Base-by-base conservation (phyloP, 2,113 vertebrate species). In the Indicator indicator region DNA sequence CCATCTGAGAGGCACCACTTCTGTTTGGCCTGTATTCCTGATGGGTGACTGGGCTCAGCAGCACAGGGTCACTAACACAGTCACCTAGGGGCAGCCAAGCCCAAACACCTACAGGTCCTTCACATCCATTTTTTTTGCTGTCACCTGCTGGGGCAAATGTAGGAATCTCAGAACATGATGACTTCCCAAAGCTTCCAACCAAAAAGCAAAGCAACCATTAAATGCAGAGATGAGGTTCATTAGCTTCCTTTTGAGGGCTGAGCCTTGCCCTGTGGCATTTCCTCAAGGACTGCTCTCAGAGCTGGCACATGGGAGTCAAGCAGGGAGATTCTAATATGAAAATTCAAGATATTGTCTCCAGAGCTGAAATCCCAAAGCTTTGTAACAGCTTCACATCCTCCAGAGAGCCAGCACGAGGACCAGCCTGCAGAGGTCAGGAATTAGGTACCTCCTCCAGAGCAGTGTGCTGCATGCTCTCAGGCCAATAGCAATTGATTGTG, bases 161-260 rank as follows among this genome's bases (percentile, higher is more conserved):
- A 79, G 21, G 46, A 59, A 81, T 14, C 50, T 67, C 16, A 79
- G 82, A 92, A 32, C 16, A 8, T 3, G 12, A 56, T 4, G 11
- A 60, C 69, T 84, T 91, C 59, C 21, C 68, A 55, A 63, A 87
- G 69, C 26, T 90, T 67, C 21, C 54, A 65, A 59, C n/a, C 19
- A 36, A 87, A 87, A 78, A 83, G 32, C 42, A 90, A 88, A 81
- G 55, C n/a, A 86, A 67, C n/a, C 33, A 46, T 70, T 65, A 67
- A 32, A 52, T 12, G 27, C 59, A 87, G 4, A 9, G 21, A 76
- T 48, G 63, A 78, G 48, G 44, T 8, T 64, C 1, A 5, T 54
- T 5, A 40, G 27, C 12, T 62, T 63, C 55, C 24, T 85, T 73
- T 59, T 4, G 4, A 83, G 63, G 63, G 6, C 27, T 2, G 4